These are phyloP conservation scores for Pipra filicauda DNA, from an alignment of 2,113 vertebrate species.

Conservation along the genomic window DNA sequence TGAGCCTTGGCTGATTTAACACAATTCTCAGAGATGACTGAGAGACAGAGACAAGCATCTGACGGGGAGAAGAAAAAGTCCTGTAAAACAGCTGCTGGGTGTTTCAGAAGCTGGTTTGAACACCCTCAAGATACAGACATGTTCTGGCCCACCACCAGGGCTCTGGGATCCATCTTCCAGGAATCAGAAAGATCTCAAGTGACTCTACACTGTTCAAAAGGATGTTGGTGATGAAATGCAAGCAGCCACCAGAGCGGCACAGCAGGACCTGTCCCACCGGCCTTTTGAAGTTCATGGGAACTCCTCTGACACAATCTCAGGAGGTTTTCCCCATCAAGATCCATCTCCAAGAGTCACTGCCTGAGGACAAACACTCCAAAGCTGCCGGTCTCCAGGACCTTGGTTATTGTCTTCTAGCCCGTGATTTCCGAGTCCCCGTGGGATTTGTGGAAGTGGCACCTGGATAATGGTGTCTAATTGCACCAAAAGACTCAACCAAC, in stretches of 20 bases:
- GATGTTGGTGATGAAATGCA: background rate
- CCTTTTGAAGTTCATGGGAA: background rate
- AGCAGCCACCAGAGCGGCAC: accelerated
- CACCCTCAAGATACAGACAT: background rate
- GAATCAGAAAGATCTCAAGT: background rate
- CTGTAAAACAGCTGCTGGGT: background rate
- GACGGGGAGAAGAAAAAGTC: background rate
- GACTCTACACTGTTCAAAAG: background rate
- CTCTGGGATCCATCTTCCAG: background rate
- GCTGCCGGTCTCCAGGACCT: background rate
- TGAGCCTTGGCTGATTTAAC: background rate
- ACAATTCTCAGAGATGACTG: background rate
- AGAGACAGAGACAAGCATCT: background rate
- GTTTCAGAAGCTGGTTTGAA: background rate
- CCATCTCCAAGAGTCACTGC: background rate
- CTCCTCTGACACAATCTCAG: background rate
- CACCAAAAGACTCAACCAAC: background rate
- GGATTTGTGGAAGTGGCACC: background rate
- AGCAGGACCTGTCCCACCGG: background rate
- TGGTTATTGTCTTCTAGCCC: background rate
- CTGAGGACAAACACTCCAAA: background rate
- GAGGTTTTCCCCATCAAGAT: background rate
- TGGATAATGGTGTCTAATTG: background rate
- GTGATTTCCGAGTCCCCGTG: background rate
- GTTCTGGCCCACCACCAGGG: background rate